Conservation (phyloP, 1,140 invertebrate species). For the Metopolophium dirhodum region DNA sequence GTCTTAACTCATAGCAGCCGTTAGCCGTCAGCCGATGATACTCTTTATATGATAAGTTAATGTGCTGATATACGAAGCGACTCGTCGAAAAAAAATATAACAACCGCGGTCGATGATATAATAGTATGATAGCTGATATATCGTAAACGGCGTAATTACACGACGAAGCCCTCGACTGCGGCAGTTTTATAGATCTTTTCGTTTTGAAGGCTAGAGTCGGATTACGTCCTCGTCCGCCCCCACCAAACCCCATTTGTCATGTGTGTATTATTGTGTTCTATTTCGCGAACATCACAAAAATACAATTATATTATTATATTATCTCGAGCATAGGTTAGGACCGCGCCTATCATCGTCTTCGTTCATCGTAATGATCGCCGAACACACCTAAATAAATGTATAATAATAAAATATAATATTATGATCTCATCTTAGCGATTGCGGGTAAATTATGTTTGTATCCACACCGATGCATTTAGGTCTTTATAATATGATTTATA, state of each 20-base stretch:
- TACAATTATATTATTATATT: neutral
- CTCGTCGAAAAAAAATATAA: neutral
- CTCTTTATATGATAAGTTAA: neutral
- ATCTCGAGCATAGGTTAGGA: neutral
- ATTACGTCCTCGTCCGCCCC: neutral
- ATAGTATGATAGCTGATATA: neutral
- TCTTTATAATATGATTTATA: constrained; percentile 3
- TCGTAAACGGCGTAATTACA: neutral
- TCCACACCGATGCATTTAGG: neutral
- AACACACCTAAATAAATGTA: neutral
- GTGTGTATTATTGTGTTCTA: neutral
- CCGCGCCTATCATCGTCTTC: neutral
- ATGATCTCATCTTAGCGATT: neutral
- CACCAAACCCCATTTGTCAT: neutral
- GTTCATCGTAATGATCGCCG: neutral
- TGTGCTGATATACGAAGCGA: neutral
- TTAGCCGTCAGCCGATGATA: neutral
- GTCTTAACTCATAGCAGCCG: neutral
- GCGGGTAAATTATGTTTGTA: neutral
- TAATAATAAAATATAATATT: neutral
- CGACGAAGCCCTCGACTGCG: neutral
- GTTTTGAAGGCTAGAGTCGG: neutral
- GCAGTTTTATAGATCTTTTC: neutral
- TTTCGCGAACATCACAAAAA: neutral
- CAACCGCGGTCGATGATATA: neutral